Evolutionary conservation across 2,797 vertebrate genomes (phyloP).

Genomic region (Oreonectes daqikongensis): DNA sequence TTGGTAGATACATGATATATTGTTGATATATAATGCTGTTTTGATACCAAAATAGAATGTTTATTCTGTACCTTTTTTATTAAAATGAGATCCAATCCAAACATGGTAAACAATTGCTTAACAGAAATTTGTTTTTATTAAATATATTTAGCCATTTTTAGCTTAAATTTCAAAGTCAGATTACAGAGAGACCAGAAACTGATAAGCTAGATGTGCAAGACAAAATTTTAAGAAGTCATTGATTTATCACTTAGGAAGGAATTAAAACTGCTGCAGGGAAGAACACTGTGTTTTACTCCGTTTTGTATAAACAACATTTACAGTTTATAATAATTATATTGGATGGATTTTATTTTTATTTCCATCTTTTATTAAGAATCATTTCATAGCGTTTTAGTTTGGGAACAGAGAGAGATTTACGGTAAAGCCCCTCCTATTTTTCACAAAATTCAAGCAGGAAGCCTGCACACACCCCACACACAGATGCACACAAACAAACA

Average conservation of each 20-base stretch:
- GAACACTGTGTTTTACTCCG: constrained; percentile 7
- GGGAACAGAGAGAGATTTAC: constrained; percentile 33
- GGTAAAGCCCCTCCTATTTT: constrained; percentile 40
- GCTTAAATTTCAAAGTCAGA: no score
- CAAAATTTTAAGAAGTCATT: background rate
- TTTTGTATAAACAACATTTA: background rate
- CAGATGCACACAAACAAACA: constrained; percentile 35
- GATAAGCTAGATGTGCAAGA: background rate
- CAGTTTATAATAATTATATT: background rate
- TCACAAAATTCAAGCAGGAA: constrained; percentile 23
- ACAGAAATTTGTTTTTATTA: no score
- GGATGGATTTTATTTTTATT: no score
- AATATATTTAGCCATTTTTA: no score
- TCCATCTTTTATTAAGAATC: constrained; percentile 8
- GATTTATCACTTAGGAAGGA: background rate
- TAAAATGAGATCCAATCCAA: no score
- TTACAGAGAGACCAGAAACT: background rate
- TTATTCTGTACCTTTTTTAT: background rate
- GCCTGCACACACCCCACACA: constrained; percentile 28
- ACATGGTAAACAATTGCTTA: no score
- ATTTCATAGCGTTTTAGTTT: constrained; percentile 27
- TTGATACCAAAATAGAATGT: background rate
- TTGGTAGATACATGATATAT: background rate
- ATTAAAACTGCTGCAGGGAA: background rate
- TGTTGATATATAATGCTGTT: background rate